Percentiles rank a stretch among this genome's conserved stretches.
phyloP scores from a whole-genome alignment of 2,797 vertebrate genomes.

The Hyperoplus lanceolatus region DNA sequence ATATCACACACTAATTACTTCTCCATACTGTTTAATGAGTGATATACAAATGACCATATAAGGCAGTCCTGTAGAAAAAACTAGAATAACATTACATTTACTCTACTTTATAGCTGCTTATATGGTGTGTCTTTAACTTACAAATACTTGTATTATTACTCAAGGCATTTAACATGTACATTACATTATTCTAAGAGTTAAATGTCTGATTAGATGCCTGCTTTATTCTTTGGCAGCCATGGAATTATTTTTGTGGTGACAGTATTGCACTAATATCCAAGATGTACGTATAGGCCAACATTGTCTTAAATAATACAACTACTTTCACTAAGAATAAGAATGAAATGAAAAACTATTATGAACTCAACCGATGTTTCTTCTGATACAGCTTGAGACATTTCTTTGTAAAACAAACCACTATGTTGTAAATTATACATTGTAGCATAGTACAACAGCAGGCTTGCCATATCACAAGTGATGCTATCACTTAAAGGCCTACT shows the following conservation, averaged over 20 bases:
- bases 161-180: background rate
- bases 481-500: too few species aligned
- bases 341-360: background rate
- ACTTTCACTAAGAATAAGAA: background rate
- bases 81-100: background rate
- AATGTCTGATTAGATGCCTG: background rate
- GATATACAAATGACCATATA: background rate
- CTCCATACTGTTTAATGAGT: background rate
- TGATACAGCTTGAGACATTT: background rate
- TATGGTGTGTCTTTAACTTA: background rate
- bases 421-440: background rate
- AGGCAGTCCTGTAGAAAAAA: background rate
- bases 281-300: background rate
- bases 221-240: background rate
- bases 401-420: background rate
- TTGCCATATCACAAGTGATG: too few species aligned
- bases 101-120: background rate
- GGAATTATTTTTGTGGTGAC: background rate
- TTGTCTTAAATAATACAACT: background rate
- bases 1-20: constrained; percentile 27
- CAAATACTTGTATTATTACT: background rate
- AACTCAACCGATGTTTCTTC: background rate
- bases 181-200: background rate
- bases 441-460: background rate
- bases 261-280: background rate